Conservation (phyloP, 2,888 invertebrate genomes). For the Lasioglossum pauxillum region DNA sequence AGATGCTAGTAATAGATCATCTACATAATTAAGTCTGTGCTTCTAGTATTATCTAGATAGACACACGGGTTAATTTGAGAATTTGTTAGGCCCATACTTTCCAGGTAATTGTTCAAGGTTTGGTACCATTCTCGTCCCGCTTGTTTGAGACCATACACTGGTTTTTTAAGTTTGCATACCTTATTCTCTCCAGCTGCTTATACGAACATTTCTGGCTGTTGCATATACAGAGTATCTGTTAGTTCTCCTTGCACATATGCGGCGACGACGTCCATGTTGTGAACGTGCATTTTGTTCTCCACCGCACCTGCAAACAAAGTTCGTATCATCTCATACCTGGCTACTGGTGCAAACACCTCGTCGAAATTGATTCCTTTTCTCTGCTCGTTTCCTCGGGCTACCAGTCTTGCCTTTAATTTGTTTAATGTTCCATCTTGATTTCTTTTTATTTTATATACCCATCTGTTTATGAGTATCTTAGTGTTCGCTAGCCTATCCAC, state of each 20-base stretch:
- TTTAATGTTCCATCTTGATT: background rate
- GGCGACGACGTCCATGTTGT: background rate
- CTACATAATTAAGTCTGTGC: background rate
- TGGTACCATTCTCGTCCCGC: background rate
- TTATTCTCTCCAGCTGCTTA: background rate
- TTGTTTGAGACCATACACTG: background rate
- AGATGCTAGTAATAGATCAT: background rate
- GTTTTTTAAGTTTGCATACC: background rate
- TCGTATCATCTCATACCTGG: background rate
- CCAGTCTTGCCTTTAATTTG: background rate
- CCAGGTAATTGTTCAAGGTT: background rate
- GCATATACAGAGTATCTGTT: background rate
- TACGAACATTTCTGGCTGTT: background rate
- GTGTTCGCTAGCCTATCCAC: background rate
- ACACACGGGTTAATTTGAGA: background rate
- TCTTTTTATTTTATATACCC: background rate
- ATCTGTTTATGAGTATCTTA: background rate
- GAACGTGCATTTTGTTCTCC: background rate
- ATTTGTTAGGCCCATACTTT: background rate
- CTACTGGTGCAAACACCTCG: background rate
- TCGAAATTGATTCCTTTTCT: background rate
- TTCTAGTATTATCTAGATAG: background rate
- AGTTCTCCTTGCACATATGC: background rate
- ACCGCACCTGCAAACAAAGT: background rate
- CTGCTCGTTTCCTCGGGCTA: background rate